phyloP scores from a whole-genome alignment of 2,888 invertebrate species.

The Bugulina stolonifera region DNA sequence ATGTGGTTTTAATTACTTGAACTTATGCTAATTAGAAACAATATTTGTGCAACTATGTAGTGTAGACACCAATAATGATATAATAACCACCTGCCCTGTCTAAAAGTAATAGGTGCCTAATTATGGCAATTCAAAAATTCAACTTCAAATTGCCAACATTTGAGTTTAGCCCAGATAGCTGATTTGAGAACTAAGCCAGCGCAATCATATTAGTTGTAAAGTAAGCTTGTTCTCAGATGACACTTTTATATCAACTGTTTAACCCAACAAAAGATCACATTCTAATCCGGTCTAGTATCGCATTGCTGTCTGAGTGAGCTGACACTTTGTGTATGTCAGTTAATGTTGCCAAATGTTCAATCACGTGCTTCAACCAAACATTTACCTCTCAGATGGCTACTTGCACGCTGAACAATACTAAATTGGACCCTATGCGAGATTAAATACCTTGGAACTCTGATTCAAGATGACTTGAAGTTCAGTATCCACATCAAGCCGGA shows the following conservation, averaged over 20 bases:
- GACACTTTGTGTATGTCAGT: not conserved
- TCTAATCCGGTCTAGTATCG: conserved; percentile 12
- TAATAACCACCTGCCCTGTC: too few species aligned
- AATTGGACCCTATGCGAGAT: not conserved
- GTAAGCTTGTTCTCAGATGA: not conserved
- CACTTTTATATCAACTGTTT: not conserved
- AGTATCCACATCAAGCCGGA: not conserved
- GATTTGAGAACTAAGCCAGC: too few species aligned
- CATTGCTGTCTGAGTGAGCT: not conserved
- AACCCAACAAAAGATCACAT: not conserved
- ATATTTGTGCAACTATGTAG: too few species aligned
- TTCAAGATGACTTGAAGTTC: not conserved
- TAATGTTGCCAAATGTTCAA: not conserved
- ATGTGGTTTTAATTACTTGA: too few species aligned
- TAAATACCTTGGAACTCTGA: not conserved
- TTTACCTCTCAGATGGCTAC: not conserved
- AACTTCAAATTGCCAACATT: too few species aligned
- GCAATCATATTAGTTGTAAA: not conserved
- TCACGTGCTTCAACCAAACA: not conserved
- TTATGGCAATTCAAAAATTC: too few species aligned
- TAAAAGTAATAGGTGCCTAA: too few species aligned
- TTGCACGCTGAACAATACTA: not conserved
- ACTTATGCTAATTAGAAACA: too few species aligned
- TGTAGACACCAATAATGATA: too few species aligned
- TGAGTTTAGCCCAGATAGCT: too few species aligned